These are phyloP conservation scores for Ptiloglossa arizonensis DNA, from an alignment of 1,140 invertebrate species.

Conservation along the genomic window DNA sequence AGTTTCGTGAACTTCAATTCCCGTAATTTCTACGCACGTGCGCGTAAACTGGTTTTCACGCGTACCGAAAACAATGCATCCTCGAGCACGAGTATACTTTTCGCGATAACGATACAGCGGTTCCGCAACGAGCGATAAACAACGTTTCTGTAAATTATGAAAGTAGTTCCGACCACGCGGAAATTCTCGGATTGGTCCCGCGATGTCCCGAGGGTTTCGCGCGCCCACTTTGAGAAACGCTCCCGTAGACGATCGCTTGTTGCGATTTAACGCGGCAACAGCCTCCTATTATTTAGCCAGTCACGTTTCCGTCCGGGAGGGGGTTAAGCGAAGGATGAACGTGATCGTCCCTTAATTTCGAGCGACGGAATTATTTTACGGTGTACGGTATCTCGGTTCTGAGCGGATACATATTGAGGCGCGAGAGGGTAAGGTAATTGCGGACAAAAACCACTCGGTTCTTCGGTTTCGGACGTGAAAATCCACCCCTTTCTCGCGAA, in stretches of 20 bases:
- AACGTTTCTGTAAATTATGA: too few relatives aligned
- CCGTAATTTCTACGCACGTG: too few relatives aligned
- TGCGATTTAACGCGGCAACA: constrained; percentile 32
- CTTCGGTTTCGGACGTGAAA: background rate
- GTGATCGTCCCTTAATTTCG: constrained; percentile 61
- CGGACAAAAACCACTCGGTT: background rate
- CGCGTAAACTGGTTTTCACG: too few relatives aligned
- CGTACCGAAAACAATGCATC: too few relatives aligned
- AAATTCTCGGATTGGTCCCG: too few relatives aligned
- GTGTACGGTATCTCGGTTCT: constrained; percentile 42
- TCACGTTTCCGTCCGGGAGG: constrained; percentile 54
- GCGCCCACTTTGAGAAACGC: too few relatives aligned
- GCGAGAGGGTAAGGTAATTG: background rate
- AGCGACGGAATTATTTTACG: constrained; percentile 39
- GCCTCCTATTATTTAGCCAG: constrained; percentile 57
- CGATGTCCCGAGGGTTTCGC: too few relatives aligned
- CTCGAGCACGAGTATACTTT: too few relatives aligned
- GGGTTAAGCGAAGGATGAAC: constrained; percentile 55
- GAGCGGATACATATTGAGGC: constrained; percentile 13
- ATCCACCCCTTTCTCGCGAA: background rate
- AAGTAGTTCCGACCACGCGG: too few relatives aligned
- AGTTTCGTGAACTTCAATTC: too few relatives aligned
- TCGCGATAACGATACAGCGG: too few relatives aligned
- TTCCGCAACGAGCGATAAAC: too few relatives aligned
- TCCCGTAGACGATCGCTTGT: constrained; percentile 39